Percentiles rank a stretch among this genome's conserved stretches.
These are phyloP conservation scores for Paramisgurnus dabryanus DNA, from an alignment of 2,113 vertebrate species.

Conservation along the genomic window DNA sequence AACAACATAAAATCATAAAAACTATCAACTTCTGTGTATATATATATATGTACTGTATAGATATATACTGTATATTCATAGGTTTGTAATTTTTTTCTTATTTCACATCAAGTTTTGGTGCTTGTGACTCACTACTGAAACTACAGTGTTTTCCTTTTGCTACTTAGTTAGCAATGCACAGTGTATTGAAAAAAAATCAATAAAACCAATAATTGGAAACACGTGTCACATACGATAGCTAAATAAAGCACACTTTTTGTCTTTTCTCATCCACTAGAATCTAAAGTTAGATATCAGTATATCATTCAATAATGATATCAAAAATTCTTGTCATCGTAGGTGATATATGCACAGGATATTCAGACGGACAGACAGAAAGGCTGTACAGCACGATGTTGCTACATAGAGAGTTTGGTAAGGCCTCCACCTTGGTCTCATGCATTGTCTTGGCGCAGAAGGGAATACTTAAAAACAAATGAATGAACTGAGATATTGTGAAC, in stretches of 20 bases:
- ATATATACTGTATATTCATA: slow-evolving; percentile 59
- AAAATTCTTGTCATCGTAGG: slow-evolving; percentile 32
- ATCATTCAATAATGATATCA: slow-evolving; percentile 33
- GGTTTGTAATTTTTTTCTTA: slow-evolving; percentile 52
- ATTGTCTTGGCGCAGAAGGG: slow-evolving; percentile 76
- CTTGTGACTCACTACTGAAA: slow-evolving; percentile 62
- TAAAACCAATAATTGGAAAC: slow-evolving; percentile 26
- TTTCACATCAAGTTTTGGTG: slow-evolving; percentile 67
- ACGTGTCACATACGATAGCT: slow-evolving; percentile 51
- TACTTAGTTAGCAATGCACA: slow-evolving; percentile 61
- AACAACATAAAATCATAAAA: slow-evolving; percentile 64
- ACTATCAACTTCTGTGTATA: slow-evolving; percentile 60
- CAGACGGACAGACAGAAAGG: slow-evolving; percentile 38
- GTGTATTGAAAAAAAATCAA: slow-evolving; percentile 23
- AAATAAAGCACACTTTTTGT: slow-evolving; percentile 51
- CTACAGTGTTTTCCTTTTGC: slow-evolving; percentile 59
- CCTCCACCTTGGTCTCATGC: slow-evolving; percentile 75
- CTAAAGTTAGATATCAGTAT: slow-evolving; percentile 50
- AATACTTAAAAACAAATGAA: slow-evolving; percentile 61
- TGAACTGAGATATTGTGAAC: slow-evolving; percentile 50
- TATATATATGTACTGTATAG: slow-evolving; percentile 53
- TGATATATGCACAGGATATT: slow-evolving; percentile 36
- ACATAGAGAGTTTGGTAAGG: slow-evolving; percentile 71
- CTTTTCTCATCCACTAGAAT: slow-evolving; percentile 44
- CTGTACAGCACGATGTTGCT: slow-evolving; percentile 52